Base-by-base conservation (phyloP, 2,888 invertebrate species). In the Pyrochroa serraticornis region DNA sequence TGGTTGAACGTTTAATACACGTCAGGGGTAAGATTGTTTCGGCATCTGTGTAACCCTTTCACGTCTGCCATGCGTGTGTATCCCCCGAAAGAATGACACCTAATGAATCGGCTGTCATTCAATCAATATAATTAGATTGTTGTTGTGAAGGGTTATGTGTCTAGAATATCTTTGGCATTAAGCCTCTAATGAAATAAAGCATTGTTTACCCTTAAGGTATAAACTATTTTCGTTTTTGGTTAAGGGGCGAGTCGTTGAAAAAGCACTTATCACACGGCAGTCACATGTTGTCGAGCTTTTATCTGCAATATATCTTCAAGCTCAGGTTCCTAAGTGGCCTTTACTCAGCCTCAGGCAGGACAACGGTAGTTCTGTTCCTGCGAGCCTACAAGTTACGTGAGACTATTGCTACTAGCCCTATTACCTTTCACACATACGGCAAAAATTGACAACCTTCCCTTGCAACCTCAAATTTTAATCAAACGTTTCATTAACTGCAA, bases 51-150 rank as follows among this genome's bases (percentile, higher is more conserved):
- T 66, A 72, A 72, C 73, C 75, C 74, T 71, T 73, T 62, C 64
- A 66, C 63, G 64, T 67, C 50, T 56, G 50, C 57, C 61, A 65
- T 63, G 58, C 62, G 52, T 61, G 64, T 65, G 61, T 62, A 64
- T 66, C 74, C 70, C 70, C 66, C 61, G 66, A 67, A 72, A 75
- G 75, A 76, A 77, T 77, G 77, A 79, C 78, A 77, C 71, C 78
- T 78, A 80, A 79, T 79, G 79, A 79, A 80, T 79, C 76, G 78
- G 70, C 79, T 77, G 80, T 79, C 80, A 78, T 78, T 79, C 80
- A 80, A 80, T 79, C 80, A 79, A 77, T 79, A 77, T 79, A 79
- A 80, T 79, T 78, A 78, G 78, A 80, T 80, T 79, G 79, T 77
- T 77, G 71, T 71, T 69, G 60, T 66, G 71, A 75, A 77, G 77